These are phyloP conservation scores for Astropecten irregularis DNA, from an alignment of 53 echinoderm and acorn worm genomes.

Conservation along the genomic window DNA sequence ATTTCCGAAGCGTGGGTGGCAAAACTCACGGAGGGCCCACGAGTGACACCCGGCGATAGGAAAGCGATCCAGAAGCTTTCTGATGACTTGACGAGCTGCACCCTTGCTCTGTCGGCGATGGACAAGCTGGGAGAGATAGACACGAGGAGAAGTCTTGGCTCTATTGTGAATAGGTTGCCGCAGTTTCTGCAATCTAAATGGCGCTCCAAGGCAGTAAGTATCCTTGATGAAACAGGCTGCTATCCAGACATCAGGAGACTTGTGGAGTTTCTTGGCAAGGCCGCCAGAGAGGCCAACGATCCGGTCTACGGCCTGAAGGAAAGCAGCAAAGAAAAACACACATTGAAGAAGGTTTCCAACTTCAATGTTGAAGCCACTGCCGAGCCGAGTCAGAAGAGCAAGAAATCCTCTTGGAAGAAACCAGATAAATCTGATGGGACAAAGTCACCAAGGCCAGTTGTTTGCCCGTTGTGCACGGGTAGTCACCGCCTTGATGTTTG, in stretches of 20 bases:
- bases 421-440: neutral
- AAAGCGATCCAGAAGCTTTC: neutral
- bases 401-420: too few relatives aligned
- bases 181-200: neutral
- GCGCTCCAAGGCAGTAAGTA: neutral
- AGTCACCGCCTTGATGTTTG: neutral
- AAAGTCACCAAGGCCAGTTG: neutral
- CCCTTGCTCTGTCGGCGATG: neutral
- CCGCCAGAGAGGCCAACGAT: constrained; percentile 14
- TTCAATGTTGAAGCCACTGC: neutral
- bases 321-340: neutral
- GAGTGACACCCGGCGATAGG: neutral
- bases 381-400: too few relatives aligned
- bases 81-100: neutral
- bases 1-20: neutral
- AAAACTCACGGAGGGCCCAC: neutral
- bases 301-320: constrained; percentile 34
- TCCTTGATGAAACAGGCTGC: neutral
- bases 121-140: neutral
- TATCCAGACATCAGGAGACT: neutral
- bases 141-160: neutral
- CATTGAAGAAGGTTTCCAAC: neutral
- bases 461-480: neutral
- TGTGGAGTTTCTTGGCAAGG: constrained; percentile 21
- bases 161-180: neutral